Evolutionary conservation across 1,140 invertebrate genomes (phyloP), one percentile per base, ranked within the genome.

Genomic region (Branchinecta lynchi): DNA sequence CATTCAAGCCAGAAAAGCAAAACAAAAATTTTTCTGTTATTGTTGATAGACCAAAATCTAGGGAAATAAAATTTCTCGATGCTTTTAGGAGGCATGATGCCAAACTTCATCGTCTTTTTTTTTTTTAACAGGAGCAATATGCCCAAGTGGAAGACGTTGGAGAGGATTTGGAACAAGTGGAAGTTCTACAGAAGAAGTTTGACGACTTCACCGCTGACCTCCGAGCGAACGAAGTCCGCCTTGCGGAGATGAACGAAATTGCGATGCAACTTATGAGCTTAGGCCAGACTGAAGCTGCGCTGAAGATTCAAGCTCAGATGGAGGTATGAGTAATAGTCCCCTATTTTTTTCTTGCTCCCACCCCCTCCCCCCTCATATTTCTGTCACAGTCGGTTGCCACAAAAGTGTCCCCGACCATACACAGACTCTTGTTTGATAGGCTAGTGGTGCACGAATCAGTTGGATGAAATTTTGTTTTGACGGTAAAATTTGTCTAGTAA

Each of bases 121-220:
- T 51, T 60, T 15, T 60, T 60, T 3, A 60, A 3, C 66, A 79
- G 75, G 85, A 87, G 75, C 83, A 84, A 74, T 80, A 84, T 69
- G 85, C 85, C 71, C 89, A 95, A 77, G 89, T 95, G 8, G 90
- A 96, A 76, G 94, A 98, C 79, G 93, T 98, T 8, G 94, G 92
- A 46, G 92, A 95, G 77, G 94, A 96, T 80, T 80, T 97, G 67
- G 96, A 99, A 79, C 95, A 99, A 76, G 96, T 99, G 7, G 96
- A 99, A 81, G 95, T 98, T 3, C 87, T 98, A 84, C 96, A 99
- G 80, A 97, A 98, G 86, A 98, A 98, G 80, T 99, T 99, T 81
- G 96, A 99, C 78, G 96, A 99, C 80, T 99, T 99, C 85, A 92
- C 96, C 79, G 89, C 91, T 68, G 96, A 99, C 78, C 79, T 99